Evolutionary conservation across 1,140 invertebrate genomes (phyloP).

Genomic region (Argopecten irradians): DNA sequence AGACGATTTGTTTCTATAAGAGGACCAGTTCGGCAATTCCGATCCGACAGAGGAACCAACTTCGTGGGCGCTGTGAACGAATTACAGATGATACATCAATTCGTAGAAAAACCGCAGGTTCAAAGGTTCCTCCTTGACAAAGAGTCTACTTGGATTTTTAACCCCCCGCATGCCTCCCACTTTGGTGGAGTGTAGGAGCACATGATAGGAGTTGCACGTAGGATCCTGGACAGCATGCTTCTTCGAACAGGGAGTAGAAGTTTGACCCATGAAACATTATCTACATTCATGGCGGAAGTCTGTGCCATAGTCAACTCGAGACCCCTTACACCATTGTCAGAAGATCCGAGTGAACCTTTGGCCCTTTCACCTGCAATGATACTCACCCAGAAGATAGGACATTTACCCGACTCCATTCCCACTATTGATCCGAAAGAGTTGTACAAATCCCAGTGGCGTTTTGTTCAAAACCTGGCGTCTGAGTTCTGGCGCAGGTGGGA

Average conservation of each 20-base stretch:
- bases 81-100: background rate
- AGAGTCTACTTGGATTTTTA: conserved; percentile 41
- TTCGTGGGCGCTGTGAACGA: conserved; percentile 48
- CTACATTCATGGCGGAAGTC: conserved; percentile 54
- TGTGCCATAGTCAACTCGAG: conserved; percentile 50
- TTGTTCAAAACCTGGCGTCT: conserved; percentile 35
- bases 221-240: conserved; percentile 54
- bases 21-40: background rate
- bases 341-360: conserved; percentile 42
- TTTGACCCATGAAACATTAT: conserved; percentile 53
- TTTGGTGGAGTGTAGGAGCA: conserved; percentile 57
- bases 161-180: conserved; percentile 45
- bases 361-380: conserved; percentile 47
- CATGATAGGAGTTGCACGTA: conserved; percentile 47
- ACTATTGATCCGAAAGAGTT: conserved; percentile 28
- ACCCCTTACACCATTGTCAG: conserved; percentile 43
- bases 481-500: conserved; percentile 45
- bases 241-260: conserved; percentile 26
- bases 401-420: background rate
- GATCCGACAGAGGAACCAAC: conserved; percentile 53
- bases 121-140: conserved; percentile 20
- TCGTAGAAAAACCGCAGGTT: background rate
- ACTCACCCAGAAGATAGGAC: conserved; percentile 39
- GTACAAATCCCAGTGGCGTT: conserved; percentile 48
- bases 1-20: conserved; percentile 27